Evolutionary conservation across 2,888 invertebrate species (phyloP).

Genomic region (Gasteruption jaculator): DNA sequence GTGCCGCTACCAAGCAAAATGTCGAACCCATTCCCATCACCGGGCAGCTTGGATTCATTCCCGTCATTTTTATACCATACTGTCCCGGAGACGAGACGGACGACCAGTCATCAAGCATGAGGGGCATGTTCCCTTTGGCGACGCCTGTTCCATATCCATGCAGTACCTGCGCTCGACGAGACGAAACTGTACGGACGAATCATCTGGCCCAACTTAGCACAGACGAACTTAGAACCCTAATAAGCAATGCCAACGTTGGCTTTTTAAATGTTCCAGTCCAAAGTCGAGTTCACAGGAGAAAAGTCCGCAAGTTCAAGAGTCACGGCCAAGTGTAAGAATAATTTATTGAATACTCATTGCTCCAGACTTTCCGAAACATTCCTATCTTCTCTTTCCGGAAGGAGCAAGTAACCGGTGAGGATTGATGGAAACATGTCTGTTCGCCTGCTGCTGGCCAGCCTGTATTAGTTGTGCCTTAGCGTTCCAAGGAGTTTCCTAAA

Average conservation of each 20-base stretch:
- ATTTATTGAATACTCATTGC: constrained; percentile 13
- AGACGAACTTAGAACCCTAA: constrained; percentile 30
- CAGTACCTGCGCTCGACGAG: constrained; percentile 53
- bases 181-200: constrained; percentile 23
- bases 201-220: constrained; percentile 31
- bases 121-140: constrained; percentile 60
- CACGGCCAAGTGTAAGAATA: constrained; percentile 21
- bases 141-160: constrained; percentile 62
- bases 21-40: constrained; percentile 33
- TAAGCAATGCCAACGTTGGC: constrained; percentile 36
- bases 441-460: constrained; percentile 32
- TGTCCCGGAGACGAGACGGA: constrained; percentile 56
- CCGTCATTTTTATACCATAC: constrained; percentile 67
- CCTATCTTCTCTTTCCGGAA: constrained; percentile 3
- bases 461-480: too few relatives aligned
- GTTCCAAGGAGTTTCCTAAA: too few relatives aligned
- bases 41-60: constrained; percentile 61
- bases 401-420: constrained; percentile 12
- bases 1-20: too few relatives aligned
- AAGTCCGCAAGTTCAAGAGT: constrained; percentile 23
- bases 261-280: constrained; percentile 38
- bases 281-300: constrained; percentile 18
- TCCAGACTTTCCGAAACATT: constrained; percentile 1
- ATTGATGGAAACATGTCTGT: constrained; percentile 22
- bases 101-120: constrained; percentile 45